Evolutionary conservation across 2,797 vertebrate genomes (phyloP), one percentile per base, ranked within the genome.

Genomic region (Fistularia tabacaria): DNA sequence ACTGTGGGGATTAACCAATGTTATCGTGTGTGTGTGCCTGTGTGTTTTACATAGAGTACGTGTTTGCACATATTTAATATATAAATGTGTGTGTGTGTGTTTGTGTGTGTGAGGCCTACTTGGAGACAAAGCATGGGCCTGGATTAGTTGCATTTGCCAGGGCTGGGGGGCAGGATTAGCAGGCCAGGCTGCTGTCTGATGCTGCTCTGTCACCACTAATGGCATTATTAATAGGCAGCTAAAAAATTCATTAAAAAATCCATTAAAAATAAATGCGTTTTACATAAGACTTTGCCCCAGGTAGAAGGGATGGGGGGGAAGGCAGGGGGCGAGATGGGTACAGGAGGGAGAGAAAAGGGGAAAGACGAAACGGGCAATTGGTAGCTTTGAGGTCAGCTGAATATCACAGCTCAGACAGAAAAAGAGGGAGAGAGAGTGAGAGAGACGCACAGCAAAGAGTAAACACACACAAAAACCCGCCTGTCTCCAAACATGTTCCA

Each of bases 191-290:
- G 92, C 93, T 92, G 93, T 93, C 94, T 95, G 95, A 93, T 89
- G 92, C 92, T 84, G 92, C 92, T 92, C 80, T 94, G 92, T 93
- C 94, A 94, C 95, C 97, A 97, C 98, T 98, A 98, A 99, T 97
- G 95, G 94, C 94, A 97, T 98, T 99, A 98, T 98, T 98, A 97
- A 97, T 97, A 98, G 95, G 93, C 92, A 94, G 93, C 97, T 99
- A 97, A 98, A 97, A 97, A 99, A 98, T 96, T 99, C 97, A 99
- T 99, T 99, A 99, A 99, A 99, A 99, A 98, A 98, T 97, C 95
- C 95, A 98, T 98, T 98, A 98, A 98, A 98, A 99, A 98, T 98
- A 97, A 99, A 98, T 98, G 97, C 95, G 93, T 97, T 97, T 98
- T 98, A 98, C 95, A 98, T 97, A 97, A 98, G 95, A 97, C 94